phyloP scores from a whole-genome alignment of 2,888 invertebrate genomes.

The Himalopsyche anomala region DNA sequence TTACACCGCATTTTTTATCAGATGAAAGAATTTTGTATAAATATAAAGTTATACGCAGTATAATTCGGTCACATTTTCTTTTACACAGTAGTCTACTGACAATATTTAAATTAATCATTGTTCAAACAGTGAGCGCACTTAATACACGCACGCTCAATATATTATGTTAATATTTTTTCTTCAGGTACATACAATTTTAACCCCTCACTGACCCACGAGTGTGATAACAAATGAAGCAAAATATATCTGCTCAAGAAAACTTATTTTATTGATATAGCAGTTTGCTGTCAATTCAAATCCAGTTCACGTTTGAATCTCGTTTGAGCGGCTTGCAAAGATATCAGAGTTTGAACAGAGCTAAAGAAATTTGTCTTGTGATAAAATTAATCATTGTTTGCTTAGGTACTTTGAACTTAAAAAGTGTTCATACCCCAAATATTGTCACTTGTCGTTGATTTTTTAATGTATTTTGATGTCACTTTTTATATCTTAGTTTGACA shows the following conservation, averaged over 20 bases:
- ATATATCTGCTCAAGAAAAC: not conserved
- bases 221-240: conserved; percentile 49
- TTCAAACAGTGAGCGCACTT: conserved; percentile 45
- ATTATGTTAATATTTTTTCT: conserved; percentile 39
- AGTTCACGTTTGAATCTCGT: not conserved
- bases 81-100: conserved; percentile 28
- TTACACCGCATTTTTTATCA: not conserved
- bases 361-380: not conserved
- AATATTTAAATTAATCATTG: conserved; percentile 64
- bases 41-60: not conserved
- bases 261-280: not conserved
- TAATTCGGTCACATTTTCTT: conserved; percentile 31
- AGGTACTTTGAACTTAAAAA: conserved; percentile 46
- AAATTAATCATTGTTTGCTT: conserved; percentile 44
- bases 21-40: not conserved
- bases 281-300: not conserved
- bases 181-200: conserved; percentile 52
- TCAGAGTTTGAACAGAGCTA: not conserved
- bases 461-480: conserved; percentile 56
- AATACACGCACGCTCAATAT: conserved; percentile 10
- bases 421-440: conserved; percentile 55
- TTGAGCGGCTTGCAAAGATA: not conserved
- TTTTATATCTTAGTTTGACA: conserved; percentile 47
- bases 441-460: conserved; percentile 45
- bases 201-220: conserved; percentile 47